Conservation (phyloP, 1,140 invertebrate species). For the Idris sp. region DNA sequence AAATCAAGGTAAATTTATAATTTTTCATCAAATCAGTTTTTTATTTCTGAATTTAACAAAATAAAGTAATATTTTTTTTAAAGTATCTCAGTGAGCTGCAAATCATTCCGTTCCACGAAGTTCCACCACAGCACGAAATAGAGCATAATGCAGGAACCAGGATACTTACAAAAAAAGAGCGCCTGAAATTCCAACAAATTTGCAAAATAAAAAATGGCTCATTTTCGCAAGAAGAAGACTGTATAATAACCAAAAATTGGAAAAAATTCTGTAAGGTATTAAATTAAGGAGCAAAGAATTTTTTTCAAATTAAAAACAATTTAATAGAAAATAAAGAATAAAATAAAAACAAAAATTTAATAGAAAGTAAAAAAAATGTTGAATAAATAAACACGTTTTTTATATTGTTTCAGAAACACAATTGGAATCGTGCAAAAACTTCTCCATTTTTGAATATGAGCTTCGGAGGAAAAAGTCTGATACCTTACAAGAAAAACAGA, state of each 20-base stretch:
- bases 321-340: slow-evolving; percentile 17
- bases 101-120: slow-evolving; percentile 63
- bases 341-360: slow-evolving; percentile 30
- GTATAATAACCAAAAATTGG: slow-evolving; percentile 71
- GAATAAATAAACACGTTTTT: slow-evolving; percentile 1
- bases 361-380: slow-evolving; percentile 17
- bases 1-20: slow-evolving; percentile 17
- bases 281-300: too few species aligned
- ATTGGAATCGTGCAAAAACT: slow-evolving; percentile 63
- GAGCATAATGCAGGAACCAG: slow-evolving; percentile 56
- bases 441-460: slow-evolving; percentile 64
- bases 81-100: slow-evolving; percentile 60
- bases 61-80: slow-evolving; percentile 19
- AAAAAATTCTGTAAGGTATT: slow-evolving; percentile 72
- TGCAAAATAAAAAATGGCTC: slow-evolving; percentile 62
- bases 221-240: slow-evolving; percentile 66
- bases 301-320: too few species aligned
- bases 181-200: slow-evolving; percentile 59
- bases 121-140: slow-evolving; percentile 70
- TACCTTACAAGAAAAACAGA: slow-evolving; percentile 56
- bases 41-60: slow-evolving; percentile 1
- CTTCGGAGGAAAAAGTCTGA: slow-evolving; percentile 45
- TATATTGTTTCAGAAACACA: slow-evolving; percentile 64
- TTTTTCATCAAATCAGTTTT: background rate
- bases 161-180: slow-evolving; percentile 32